Evolutionary conservation across 2,113 vertebrate species (phyloP), one percentile per base, ranked within the genome.

Genomic region (Neodontobutis hainanensis): DNA sequence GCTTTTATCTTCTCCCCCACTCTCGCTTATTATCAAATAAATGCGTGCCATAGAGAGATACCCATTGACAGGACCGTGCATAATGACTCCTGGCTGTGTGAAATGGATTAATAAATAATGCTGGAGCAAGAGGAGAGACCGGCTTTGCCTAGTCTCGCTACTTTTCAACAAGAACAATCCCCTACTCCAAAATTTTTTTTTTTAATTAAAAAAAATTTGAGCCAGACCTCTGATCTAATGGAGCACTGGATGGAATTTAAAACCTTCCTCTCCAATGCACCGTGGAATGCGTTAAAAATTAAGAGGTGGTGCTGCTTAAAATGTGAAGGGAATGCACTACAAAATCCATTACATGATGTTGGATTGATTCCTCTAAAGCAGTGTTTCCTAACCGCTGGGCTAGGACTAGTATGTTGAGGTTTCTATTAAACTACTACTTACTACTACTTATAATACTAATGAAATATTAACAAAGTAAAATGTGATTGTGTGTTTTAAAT

Each of bases 11-110:
- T 75, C 75, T 77, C 65, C 87, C 86, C 78, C 79, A 81, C 90
- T 91, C 87, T 75, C 83, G 85, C 90, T 91, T 90, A 91, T 91
- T 89, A 92, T 92, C 91, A 91, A 91, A 92, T 90, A 88, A 90
- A 89, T 87, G 85, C 68, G 56, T 60, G 52, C 77, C 84, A 85
- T 85, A 87, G 85, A 87, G 85, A 91, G 84, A 92, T 88, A 86
- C 87, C 87, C 89, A 90, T 87, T 92, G 91, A 91, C 90, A 89
- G 86, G 82, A 78, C 84, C 83, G 81, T 87, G 86, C 87, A 87
- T 90, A 91, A 89, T 89, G 89, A 91, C 87, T 92, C 81, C 87
- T 91, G 90, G 89, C 90, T 89, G 88, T 90, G 90, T 87, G 89
- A 90, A 90, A 92, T 88, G 85, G 89, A 92, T 91, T 92, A 84